Evolutionary conservation across 2,888 invertebrate genomes (phyloP), one percentile per base, ranked within the genome.

Genomic region (Conistra vaccinii): DNA sequence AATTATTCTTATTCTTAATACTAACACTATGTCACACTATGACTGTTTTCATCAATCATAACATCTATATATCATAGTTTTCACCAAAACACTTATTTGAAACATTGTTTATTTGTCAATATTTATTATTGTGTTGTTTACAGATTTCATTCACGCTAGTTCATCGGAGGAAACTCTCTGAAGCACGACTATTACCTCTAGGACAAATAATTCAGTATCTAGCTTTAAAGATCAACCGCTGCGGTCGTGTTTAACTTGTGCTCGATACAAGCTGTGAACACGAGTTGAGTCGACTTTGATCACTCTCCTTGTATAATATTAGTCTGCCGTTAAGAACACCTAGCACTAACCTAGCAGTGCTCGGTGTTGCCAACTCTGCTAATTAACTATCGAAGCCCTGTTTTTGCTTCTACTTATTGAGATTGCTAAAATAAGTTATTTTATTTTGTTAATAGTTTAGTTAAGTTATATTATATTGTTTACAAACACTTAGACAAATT

Each of bases 241-340:
- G 23, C 35, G 12, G 32, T 26, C 57, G 48, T 42, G 70, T 70
- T 23, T 26, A 78, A 17, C 42, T 70, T 32, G 55, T 51, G 61
- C 23, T 76, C 55, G 32, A 71, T 26, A 39, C 62, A 62, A 51
- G 72, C 55, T 80, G 80, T 23, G 72, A 79, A 17, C 76, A 51
- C 48, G 45, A 29, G 60, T 48, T 53, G 55, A 76, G 61, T 39
- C 29, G 39, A 80, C 39, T 76, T 80, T 71, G 55, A 76, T 80
- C 55, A 79, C 61, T 62, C 14, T 39, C 45, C 12, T 26, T 7
- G 39, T 26, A 55, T 48, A 48, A n/a, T n/a, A n/a, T n/a, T n/a
- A n/a, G 79, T 39, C 23, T 55, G 12, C n/a, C 39, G 39, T 14
- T 48, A 57, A 17, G 7, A 32, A n/a, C 39, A 51, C 6, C 42